Conservation (phyloP, 2,888 invertebrate genomes). For the Dyspetes luteomarginatus region DNA sequence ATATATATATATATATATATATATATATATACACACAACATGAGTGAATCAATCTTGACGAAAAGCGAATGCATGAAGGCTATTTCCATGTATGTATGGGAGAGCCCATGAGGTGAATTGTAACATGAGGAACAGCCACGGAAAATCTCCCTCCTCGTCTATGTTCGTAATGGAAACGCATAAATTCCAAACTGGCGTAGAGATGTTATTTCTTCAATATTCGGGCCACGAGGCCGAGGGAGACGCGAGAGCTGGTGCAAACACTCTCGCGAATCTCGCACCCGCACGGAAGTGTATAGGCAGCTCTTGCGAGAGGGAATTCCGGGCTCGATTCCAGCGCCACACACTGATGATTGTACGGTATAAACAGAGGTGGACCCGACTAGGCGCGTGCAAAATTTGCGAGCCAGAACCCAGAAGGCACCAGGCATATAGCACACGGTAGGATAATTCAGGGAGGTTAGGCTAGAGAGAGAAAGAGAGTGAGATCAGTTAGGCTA, state of each 20-base stretch:
- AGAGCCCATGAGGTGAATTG: background rate
- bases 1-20: background rate
- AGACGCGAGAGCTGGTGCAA: slow-evolving; percentile 17
- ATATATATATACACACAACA: background rate
- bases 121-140: background rate
- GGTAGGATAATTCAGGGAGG: slow-evolving; percentile 6
- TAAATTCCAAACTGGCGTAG: slow-evolving; percentile 44
- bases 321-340: slow-evolving; percentile 40
- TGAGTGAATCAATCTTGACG: background rate
- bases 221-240: slow-evolving; percentile 37
- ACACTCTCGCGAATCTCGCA: slow-evolving; percentile 1
- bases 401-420: slow-evolving; percentile 18
- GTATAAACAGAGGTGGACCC: slow-evolving; percentile 11
- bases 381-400: background rate
- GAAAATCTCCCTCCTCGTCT: background rate
- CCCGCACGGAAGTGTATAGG: background rate
- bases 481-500: background rate
- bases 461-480: background rate
- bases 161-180: slow-evolving; percentile 49
- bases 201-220: slow-evolving; percentile 58
- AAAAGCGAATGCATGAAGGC: background rate
- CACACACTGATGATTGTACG: background rate
- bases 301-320: slow-evolving; percentile 35
- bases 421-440: slow-evolving; percentile 3
- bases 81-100: background rate